Evolutionary conservation across 2,797 vertebrate species (phyloP), one percentile per base, ranked within the genome.

Genomic region (Benthosema pterotum): DNA sequence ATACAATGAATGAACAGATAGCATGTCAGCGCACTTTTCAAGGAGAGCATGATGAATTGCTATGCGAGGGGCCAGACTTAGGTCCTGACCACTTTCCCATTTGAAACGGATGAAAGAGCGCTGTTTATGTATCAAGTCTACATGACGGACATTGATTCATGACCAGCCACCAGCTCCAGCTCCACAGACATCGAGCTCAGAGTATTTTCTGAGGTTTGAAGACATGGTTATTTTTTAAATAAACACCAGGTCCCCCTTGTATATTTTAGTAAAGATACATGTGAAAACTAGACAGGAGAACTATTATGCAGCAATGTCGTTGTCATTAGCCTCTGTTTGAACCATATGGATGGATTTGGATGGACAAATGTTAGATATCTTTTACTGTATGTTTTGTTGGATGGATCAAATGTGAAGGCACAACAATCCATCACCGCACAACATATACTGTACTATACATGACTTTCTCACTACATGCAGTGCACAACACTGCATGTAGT

Each of bases 41-140:
- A 38, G 51, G 18, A 22, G 65, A 62, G 75, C 80, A 69, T 77
- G 80, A 83, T 72, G 47, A 80, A 82, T 83, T 46, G 53, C 61
- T 47, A 5, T 45, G 45, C 46, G 53, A 60, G 22, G 72, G 60
- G 43, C 25, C 32, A 38, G 32, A 38, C 32, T 38, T 38, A 38
- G 32, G 32, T 38, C 32, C 32, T 2, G 32, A 38, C 32, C 55
- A 18, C 18, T 28, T 55, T 74, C 64, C 64, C 66, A 17, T 72
- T 68, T 65, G 13, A 67, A 68, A 71, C 57, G 67, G 56, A 78
- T 66, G 75, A 79, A 79, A 65, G 60, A 62, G 47, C 16, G 63
- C 52, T 53, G 14, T 45, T 5, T 51, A 54, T 65, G 65, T 32
- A 53, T 70, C 65, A 75, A 52, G 38, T 19, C 18, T 54, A 38